Evolutionary conservation across 2,888 invertebrate species (phyloP), one percentile per base, ranked within the genome.

Genomic region (Onchidella celtica): DNA sequence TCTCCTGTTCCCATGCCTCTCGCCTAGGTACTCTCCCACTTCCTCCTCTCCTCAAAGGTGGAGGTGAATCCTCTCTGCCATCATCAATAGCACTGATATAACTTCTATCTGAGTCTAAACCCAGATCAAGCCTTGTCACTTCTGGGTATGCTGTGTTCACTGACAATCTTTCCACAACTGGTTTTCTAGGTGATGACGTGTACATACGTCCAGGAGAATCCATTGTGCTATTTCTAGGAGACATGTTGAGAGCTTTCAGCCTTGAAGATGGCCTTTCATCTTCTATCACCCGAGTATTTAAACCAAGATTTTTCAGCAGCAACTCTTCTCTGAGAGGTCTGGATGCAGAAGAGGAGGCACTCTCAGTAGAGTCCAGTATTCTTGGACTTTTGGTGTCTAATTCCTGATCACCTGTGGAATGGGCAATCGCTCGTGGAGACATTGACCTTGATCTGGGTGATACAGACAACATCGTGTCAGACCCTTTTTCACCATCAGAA

Each of bases 1-100:
- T 83, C 57, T 79, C 82, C 29, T 65, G 79, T 65, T 86, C 86
- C 86, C 86, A 86, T 11, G 86, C 86, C 63, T 85, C 86, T 29
- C 86, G 65, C 11, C 85, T 40, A n/a, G 86, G 86, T 21, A 85
- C 68, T 70, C 84, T 77, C 1, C 84, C 81, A 3, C 59, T 63
- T 6, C 84, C 84, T n/a, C 82, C 84, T 14, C 65, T 40, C 29
- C 80, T 82, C 21, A 70, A 17, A 0, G 69, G 69, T 32, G 69
- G 61, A 11, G 57, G 80, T 1, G 73, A 32, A 38, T 4, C 9
- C 24, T 55, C 73, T 3, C 47, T 32, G 0, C 59, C 36, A 0
- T 63, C 70, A 40, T n/a, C 27, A 3, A 59, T 11, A 17, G 72
- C 4, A 47, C 63, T 68, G 17, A 57, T 63, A 63, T 29, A 70